Evolutionary conservation across 2,113 vertebrate species (phyloP).

Genomic region (Oncorhynchus keta): DNA sequence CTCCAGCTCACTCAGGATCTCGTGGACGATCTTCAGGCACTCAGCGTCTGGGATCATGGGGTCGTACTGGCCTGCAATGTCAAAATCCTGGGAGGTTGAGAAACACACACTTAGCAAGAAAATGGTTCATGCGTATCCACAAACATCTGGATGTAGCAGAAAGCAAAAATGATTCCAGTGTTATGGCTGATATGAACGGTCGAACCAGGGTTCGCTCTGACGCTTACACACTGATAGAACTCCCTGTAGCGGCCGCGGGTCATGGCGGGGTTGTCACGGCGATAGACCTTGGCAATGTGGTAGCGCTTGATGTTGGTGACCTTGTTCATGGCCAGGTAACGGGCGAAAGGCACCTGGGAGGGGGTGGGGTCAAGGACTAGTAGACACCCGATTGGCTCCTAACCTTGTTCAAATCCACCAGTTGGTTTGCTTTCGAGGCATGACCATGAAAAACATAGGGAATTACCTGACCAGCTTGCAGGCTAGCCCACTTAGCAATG

Average conservation of each 20-base stretch:
- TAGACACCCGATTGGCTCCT: not conserved
- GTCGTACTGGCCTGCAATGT: constrained; percentile 94
- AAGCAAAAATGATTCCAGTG: not conserved
- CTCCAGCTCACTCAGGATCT: constrained; percentile 90
- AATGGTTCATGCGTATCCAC: not conserved
- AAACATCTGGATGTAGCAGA: not conserved
- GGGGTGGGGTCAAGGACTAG: constrained; percentile 69
- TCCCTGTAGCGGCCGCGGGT: constrained; percentile 90
- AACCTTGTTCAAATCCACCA: not conserved
- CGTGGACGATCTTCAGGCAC: constrained; percentile 92
- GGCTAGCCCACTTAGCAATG: no score
- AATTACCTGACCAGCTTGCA: constrained; percentile 72
- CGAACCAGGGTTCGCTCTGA: not conserved
- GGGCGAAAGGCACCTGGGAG: constrained; percentile 93
- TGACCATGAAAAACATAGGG: constrained; percentile 65
- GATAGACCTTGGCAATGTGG: constrained; percentile 94
- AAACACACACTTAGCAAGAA: not conserved
- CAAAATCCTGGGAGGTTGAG: constrained; percentile 83
- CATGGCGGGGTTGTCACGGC: constrained; percentile 91
- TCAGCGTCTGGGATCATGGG: constrained; percentile 96
- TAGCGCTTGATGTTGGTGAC: constrained; percentile 94
- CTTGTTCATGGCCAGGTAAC: constrained; percentile 96
- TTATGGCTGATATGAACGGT: not conserved
- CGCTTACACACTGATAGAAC: constrained; percentile 97
- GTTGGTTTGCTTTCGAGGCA: not conserved